Conservation (phyloP, 2,113 vertebrate species). For the Dasyurus viverrinus region DNA sequence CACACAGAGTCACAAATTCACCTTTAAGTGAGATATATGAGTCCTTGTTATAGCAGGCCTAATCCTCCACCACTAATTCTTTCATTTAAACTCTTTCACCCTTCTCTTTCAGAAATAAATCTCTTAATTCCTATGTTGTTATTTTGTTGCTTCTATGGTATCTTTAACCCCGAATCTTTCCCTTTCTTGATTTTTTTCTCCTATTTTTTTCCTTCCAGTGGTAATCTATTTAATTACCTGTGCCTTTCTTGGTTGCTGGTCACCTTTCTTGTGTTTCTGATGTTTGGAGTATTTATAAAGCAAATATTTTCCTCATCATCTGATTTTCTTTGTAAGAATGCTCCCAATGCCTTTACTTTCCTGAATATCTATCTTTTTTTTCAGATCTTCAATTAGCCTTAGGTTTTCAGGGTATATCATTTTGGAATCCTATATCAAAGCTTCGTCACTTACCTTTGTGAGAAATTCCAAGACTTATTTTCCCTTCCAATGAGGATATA, state of each 20-base stretch:
- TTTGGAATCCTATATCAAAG: neutral
- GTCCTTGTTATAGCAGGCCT: neutral
- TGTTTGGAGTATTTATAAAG: neutral
- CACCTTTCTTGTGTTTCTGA: neutral
- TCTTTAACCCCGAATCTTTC: neutral
- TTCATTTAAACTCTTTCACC: neutral
- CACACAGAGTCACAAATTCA: neutral
- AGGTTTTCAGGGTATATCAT: neutral
- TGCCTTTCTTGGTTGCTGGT: neutral
- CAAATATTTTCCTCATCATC: neutral
- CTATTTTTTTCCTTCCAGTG: neutral
- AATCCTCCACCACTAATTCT: neutral
- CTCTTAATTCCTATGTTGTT: neutral
- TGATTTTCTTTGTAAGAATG: neutral
- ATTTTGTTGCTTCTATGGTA: neutral
- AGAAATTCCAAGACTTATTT: neutral
- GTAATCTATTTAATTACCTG: neutral
- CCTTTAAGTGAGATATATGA: neutral
- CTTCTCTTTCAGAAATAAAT: neutral
- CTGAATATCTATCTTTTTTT: neutral
- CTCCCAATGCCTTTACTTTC: neutral
- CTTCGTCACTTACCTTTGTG: neutral
- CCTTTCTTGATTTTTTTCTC: neutral
- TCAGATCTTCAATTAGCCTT: neutral
- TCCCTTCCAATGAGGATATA: neutral